Percentiles rank a stretch among this genome's conserved stretches.
Conservation (phyloP, 1,140 invertebrate species). For the Heliothis virescens region DNA sequence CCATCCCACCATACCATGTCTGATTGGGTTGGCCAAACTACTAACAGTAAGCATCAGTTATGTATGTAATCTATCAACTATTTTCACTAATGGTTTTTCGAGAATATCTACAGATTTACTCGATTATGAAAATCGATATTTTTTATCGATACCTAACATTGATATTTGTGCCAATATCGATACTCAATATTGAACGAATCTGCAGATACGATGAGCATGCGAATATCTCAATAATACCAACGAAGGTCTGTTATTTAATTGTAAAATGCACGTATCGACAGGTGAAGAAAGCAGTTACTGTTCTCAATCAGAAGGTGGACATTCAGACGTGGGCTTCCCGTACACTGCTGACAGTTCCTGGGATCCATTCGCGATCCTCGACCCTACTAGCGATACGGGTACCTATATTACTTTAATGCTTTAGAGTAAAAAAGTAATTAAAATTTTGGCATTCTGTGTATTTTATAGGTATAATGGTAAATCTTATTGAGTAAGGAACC, state of each 20-base stretch:
- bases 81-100: constrained; percentile 4
- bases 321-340: constrained; percentile 87
- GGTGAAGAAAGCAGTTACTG: constrained; percentile 93
- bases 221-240: background rate
- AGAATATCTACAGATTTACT: background rate
- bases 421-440: background rate
- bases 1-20: constrained; percentile 87
- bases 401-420: constrained; percentile 58
- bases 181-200: background rate
- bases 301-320: constrained; percentile 87
- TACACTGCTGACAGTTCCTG: constrained; percentile 90
- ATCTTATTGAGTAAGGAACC: no score
- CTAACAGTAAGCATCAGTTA: constrained; percentile 89
- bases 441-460: no score
- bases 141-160: background rate
- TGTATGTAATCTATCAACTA: constrained; percentile 23
- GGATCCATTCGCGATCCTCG: constrained; percentile 90
- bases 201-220: background rate
- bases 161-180: background rate
- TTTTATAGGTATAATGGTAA: no score
- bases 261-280: constrained; percentile 54
- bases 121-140: background rate
- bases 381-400: constrained; percentile 92
- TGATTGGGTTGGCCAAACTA: constrained; percentile 94
- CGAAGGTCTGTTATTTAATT: background rate